Base-by-base conservation (phyloP, 2,888 invertebrate species). In the Isotomurus palustris region DNA sequence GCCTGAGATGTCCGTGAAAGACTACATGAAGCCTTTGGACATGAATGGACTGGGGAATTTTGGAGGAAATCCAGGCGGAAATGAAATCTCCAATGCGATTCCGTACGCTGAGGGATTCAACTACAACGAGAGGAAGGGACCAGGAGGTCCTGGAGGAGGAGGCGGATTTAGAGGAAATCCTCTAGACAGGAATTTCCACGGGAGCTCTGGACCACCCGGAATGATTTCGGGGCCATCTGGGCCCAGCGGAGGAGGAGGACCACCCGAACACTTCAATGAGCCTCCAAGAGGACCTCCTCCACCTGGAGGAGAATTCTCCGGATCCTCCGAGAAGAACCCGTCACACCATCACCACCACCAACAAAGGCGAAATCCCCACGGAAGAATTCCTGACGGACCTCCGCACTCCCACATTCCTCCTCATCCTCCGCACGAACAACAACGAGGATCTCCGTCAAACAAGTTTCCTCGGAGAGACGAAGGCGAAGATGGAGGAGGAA, bases 31-130 rank as follows among this genome's bases (percentile, higher is more conserved):
- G 21, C 49, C 49, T 17, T 32, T 49, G 22, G 49, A 49, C 8
- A 35, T 49, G 17, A 49, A 49, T 35, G 35, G 35, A 5, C 12
- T 49, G n/a, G 28, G 35, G 21, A 24, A 21, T 41, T n/a, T n/a
- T n/a, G n/a, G n/a, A n/a, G n/a, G n/a, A n/a, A 8, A 43, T 24
- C 24, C 24, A 17, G 22, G 10, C 24, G 12, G 14, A 12, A 21
- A 43, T 14, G 43, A 43, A 22, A 19, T 43, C 5, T 22, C 3
- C 24, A 43, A 43, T 43, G 22, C 43, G 4, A 43, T 44, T 2
- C 36, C 56, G 10, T 53, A 58, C 29, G 58, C 58, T 27, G 49
- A 53, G 27, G 49, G 28, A 21, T 58, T 47, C 38, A 1, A 27
- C 1, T 58, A 49, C 38, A 1, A 27, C 1, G 22, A 32, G 3